Percentiles rank a stretch among this genome's conserved stretches.
These are phyloP conservation scores for Homalodisca vitripennis DNA, from an alignment of 1,140 invertebrate species.

Conservation along the genomic window DNA sequence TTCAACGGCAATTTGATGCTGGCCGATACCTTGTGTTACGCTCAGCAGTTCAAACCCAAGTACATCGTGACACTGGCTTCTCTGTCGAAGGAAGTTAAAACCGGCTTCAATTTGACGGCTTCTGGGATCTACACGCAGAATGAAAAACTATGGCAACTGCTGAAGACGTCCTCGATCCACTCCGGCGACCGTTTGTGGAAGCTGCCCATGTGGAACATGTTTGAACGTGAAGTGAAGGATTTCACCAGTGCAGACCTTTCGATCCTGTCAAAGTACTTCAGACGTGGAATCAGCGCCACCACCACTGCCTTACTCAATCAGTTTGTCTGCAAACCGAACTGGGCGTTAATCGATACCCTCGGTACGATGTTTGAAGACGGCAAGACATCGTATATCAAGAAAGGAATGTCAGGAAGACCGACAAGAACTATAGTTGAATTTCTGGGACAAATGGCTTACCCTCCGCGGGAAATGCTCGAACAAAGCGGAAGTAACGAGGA, in stretches of 20 bases:
- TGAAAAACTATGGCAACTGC: slow-evolving; percentile 50
- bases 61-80: slow-evolving; percentile 64
- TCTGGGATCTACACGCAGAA: slow-evolving; percentile 59
- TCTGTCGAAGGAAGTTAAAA: slow-evolving; percentile 10
- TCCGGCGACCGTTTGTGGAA: slow-evolving; percentile 68
- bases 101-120: slow-evolving; percentile 54
- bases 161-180: slow-evolving; percentile 52
- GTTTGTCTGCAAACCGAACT: slow-evolving; percentile 55
- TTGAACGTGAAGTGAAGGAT: slow-evolving; percentile 43
- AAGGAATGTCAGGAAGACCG: slow-evolving; percentile 76
- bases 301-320: slow-evolving; percentile 60
- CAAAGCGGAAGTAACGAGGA: neutral
- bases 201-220: slow-evolving; percentile 62
- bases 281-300: slow-evolving; percentile 52
- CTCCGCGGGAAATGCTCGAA: slow-evolving; percentile 16
- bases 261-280: slow-evolving; percentile 30
- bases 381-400: slow-evolving; percentile 66
- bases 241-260: slow-evolving; percentile 35
- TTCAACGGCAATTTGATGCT: slow-evolving; percentile 63
- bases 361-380: slow-evolving; percentile 56
- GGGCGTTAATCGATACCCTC: slow-evolving; percentile 60
- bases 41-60: slow-evolving; percentile 49
- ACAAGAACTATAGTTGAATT: slow-evolving; percentile 80
- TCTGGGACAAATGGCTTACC: slow-evolving; percentile 48
- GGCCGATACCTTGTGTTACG: slow-evolving; percentile 62